Evolutionary conservation across 1,140 invertebrate genomes (phyloP).

Genomic region (Triops cancriformis): DNA sequence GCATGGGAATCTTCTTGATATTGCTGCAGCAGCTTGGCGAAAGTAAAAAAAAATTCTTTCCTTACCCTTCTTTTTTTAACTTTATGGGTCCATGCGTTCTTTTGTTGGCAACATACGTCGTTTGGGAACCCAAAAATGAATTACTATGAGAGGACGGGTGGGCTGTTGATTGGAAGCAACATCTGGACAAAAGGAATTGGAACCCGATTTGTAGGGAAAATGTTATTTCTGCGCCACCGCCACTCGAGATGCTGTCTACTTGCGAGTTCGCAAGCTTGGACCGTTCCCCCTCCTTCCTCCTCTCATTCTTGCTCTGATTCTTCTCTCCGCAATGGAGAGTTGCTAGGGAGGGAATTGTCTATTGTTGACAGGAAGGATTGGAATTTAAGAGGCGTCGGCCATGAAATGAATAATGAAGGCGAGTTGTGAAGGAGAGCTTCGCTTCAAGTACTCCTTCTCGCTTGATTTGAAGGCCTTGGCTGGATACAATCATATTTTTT

Average conservation of each 20-base stretch:
- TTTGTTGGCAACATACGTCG: not conserved
- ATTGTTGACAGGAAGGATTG: not conserved
- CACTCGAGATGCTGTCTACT: not conserved
- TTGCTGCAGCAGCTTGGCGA: not conserved
- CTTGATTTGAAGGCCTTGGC: not conserved
- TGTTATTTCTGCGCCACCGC: not conserved
- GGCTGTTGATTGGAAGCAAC: slow-evolving; percentile 1
- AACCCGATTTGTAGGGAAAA: not conserved
- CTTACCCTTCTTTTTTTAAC: not conserved
- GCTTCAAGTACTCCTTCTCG: not conserved
- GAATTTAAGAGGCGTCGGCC: not conserved
- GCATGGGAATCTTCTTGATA: not conserved
- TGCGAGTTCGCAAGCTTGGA: not conserved
- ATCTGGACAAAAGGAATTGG: slow-evolving; percentile 1
- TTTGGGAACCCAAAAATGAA: not conserved
- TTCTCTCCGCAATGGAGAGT: not conserved
- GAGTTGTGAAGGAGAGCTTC: not conserved
- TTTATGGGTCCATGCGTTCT: not conserved
- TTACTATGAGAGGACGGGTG: not conserved
- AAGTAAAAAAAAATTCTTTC: not conserved
- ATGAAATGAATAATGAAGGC: not conserved
- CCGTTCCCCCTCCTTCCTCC: not conserved
- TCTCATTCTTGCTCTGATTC: not conserved
- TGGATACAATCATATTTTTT: not conserved
- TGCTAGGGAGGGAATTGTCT: not conserved